Percentiles rank a stretch among this genome's conserved stretches.
These are phyloP conservation scores for Idaea dimidiata DNA, from an alignment of 2,888 invertebrate species.

Conservation along the genomic window DNA sequence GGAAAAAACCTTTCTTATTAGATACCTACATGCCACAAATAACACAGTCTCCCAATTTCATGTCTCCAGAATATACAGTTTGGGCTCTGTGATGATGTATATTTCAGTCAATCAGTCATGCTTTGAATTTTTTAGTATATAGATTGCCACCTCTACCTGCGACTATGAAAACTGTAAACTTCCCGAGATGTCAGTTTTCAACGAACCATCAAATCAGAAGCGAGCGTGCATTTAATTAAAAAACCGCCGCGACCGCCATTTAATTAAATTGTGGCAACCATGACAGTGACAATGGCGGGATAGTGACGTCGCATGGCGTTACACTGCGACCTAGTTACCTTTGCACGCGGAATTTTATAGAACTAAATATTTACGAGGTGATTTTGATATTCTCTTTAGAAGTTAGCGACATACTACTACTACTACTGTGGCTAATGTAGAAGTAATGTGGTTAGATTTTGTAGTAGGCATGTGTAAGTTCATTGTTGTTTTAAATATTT, in stretches of 20 bases:
- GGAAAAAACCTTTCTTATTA: too few relatives aligned
- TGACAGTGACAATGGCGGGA: conserved; percentile 50
- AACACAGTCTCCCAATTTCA: too few relatives aligned
- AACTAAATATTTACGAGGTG: background rate
- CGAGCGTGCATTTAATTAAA: background rate
- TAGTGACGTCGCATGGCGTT: conserved; percentile 42
- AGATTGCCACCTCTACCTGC: too few relatives aligned
- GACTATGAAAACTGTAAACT: too few relatives aligned
- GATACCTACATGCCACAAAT: too few relatives aligned
- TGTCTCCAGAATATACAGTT: too few relatives aligned
- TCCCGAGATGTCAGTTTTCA: too few relatives aligned
- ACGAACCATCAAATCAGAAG: background rate
- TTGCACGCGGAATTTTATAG: background rate
- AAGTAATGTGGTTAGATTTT: background rate
- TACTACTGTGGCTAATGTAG: too few relatives aligned
- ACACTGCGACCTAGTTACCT: background rate
- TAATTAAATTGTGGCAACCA: conserved; percentile 40
- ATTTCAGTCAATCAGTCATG: too few relatives aligned
- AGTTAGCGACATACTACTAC: background rate
- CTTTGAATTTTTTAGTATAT: too few relatives aligned
- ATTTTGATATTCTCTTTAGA: background rate
- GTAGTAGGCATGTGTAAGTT: background rate
- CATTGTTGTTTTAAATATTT: background rate
- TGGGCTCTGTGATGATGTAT: too few relatives aligned
- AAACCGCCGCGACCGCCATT: background rate